These are phyloP conservation scores for Heteromormyrus szaboi DNA, from an alignment of 2,797 vertebrate genomes.

Conservation along the genomic window DNA sequence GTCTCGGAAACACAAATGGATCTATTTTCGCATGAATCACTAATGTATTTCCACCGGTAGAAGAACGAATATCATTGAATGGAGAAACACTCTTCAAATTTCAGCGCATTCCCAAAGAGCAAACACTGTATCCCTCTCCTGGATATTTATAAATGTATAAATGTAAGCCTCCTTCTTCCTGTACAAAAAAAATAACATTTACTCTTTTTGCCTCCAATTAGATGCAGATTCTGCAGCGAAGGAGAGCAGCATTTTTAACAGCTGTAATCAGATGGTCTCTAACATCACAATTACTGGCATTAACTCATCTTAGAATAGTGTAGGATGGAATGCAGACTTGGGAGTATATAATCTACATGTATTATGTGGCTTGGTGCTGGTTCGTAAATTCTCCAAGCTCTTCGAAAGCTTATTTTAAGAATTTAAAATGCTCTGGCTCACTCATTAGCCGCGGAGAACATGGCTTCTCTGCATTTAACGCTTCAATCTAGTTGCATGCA, in stretches of 20 bases:
- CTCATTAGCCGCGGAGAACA: slow-evolving; percentile 16
- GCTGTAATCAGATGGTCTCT: slow-evolving; percentile 55
- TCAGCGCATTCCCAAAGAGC: neutral
- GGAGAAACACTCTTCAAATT: slow-evolving; percentile 14
- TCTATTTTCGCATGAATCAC: neutral
- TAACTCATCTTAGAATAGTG: slow-evolving; percentile 57
- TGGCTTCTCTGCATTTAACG: neutral
- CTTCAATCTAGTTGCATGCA: neutral
- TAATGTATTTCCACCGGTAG: neutral
- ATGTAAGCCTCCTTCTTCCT: slow-evolving; percentile 7
- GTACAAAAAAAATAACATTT: slow-evolving; percentile 18
- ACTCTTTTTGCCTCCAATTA: slow-evolving; percentile 26
- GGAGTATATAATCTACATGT: slow-evolving; percentile 52
- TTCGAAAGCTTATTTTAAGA: slow-evolving; percentile 37
- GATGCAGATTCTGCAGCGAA: slow-evolving; percentile 40
- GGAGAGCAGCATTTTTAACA: slow-evolving; percentile 35
- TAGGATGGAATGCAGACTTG: slow-evolving; percentile 51
- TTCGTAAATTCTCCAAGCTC: slow-evolving; percentile 33
- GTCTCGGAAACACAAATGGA: neutral
- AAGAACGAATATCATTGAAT: slow-evolving; percentile 8
- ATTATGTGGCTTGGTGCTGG: slow-evolving; percentile 49
- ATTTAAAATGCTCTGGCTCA: slow-evolving; percentile 22
- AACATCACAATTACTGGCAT: slow-evolving; percentile 54
- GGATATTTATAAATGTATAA: slow-evolving; percentile 18
- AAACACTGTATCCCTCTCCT: slow-evolving; percentile 3